Base-by-base conservation (phyloP, 2,797 vertebrate genomes). In the Phoxinus dragarum region DNA sequence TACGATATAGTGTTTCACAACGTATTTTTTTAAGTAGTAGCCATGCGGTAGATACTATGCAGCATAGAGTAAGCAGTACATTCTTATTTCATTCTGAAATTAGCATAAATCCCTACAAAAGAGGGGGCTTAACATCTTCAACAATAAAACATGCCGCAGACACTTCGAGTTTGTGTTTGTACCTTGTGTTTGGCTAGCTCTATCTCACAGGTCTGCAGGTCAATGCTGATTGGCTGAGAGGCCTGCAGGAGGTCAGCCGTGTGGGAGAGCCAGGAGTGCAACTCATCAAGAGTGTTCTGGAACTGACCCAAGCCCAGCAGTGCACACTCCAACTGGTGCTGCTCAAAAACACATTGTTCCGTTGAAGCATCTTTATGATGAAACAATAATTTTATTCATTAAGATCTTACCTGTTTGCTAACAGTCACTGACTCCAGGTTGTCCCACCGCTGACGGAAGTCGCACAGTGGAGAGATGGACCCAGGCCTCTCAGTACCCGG, bases 171-270 rank as follows among this genome's bases (percentile, higher is more conserved):
- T 36, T 73, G 27, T 17, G n/a, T n/a, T 69, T 44, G 40, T 87
- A 98, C 97, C 96, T 96, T 97, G 93, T 97, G 97, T 90, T 97
- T 98, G 84, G 97, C 97, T 92, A 98, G 93, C 92, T 98, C 96
- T 66, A 98, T 97, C 93, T 98, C 97, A 72, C 97, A 98, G 90
- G 94, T 92, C 93, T 97, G 97, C 89, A 98, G 95, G 92, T 98
- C 97, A 0, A 95, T 96, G 89, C 94, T 94, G 90, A 95, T 91
- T 52, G 91, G 90, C 4, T 91, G 91, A 0, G 92, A 88, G 71
- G 92, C 92, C 84, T 93, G 94, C 69, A 98, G 95, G 86, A 96
- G 96, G 89, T 97, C 96, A 0, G 93, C 91, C 0, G 96, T 97
- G 80, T 92, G 88, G 8, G 92, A 92, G 59, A 98, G 93, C 97